These are phyloP conservation scores for Pollenia amentaria DNA, from an alignment of 2,888 invertebrate genomes.

Conservation along the genomic window DNA sequence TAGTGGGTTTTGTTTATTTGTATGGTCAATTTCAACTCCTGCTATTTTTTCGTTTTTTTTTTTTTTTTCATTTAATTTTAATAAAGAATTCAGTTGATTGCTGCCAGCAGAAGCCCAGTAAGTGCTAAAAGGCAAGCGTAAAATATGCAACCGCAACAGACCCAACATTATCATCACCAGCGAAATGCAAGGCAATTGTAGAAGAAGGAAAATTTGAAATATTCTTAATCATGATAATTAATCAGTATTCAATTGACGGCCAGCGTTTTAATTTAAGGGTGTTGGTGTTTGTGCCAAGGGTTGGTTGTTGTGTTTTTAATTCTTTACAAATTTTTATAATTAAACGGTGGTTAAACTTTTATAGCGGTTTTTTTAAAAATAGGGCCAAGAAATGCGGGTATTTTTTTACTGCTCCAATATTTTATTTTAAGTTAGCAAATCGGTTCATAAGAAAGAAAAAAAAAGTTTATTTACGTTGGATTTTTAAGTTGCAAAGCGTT, in stretches of 20 bases:
- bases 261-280: conserved; percentile 39
- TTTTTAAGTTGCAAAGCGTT: no score
- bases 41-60: not conserved
- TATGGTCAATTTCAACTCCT: conserved; percentile 51
- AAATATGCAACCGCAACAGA: conserved; percentile 49
- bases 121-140: conserved; percentile 45
- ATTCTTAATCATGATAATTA: conserved; percentile 58
- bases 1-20: not conserved
- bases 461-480: not conserved
- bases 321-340: conserved; percentile 31
- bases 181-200: conserved; percentile 9
- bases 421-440: not conserved
- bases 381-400: conserved; percentile 57
- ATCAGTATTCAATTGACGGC: conserved; percentile 46
- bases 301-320: not conserved
- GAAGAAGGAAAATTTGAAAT: not conserved
- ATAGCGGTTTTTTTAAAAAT: conserved; percentile 23
- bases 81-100: not conserved
- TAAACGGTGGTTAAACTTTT: conserved; percentile 14
- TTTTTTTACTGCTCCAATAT: not conserved
- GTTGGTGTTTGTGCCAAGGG: not conserved
- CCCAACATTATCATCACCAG: not conserved
- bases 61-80: not conserved
- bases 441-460: not conserved
- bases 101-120: conserved; percentile 42